Conservation (phyloP, 2,888 invertebrate genomes). For the Drosophila eohydei region DNA sequence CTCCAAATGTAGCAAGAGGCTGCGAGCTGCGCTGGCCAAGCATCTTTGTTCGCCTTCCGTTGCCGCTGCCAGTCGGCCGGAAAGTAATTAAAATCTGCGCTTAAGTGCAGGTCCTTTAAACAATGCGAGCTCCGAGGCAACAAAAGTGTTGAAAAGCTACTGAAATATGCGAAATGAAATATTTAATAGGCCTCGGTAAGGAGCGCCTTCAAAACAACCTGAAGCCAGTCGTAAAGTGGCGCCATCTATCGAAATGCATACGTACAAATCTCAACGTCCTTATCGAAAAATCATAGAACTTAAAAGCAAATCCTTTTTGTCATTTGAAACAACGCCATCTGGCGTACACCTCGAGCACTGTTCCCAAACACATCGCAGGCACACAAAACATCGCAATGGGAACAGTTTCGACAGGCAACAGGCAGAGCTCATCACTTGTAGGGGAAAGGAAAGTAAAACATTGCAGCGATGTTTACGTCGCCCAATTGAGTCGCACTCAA, state of each 20-base stretch:
- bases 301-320: constrained; percentile 33
- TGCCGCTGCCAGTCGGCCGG: constrained; percentile 73
- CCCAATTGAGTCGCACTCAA: constrained; percentile 38
- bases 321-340: constrained; percentile 47
- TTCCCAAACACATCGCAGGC: constrained; percentile 42
- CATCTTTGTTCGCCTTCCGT: constrained; percentile 63
- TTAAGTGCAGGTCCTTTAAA: constrained; percentile 74
- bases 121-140: constrained; percentile 16
- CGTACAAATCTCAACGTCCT: constrained; percentile 27
- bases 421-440: neutral
- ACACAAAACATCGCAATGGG: constrained; percentile 18
- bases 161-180: constrained; percentile 54
- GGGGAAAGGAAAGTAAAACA: constrained; percentile 11
- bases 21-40: constrained; percentile 20
- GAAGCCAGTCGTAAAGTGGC: neutral
- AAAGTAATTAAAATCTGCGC: constrained; percentile 78
- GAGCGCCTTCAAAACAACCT: neutral
- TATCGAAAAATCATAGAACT: constrained; percentile 11
- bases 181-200: constrained; percentile 49
- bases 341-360: constrained; percentile 24
- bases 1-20: constrained; percentile 69
- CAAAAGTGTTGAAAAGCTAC: constrained; percentile 54
- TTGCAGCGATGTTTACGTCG: constrained; percentile 33
- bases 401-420: neutral
- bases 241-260: constrained; percentile 31